These are phyloP conservation scores for Frieseomelitta varia DNA, from an alignment of 1,140 invertebrate genomes.

Conservation along the genomic window DNA sequence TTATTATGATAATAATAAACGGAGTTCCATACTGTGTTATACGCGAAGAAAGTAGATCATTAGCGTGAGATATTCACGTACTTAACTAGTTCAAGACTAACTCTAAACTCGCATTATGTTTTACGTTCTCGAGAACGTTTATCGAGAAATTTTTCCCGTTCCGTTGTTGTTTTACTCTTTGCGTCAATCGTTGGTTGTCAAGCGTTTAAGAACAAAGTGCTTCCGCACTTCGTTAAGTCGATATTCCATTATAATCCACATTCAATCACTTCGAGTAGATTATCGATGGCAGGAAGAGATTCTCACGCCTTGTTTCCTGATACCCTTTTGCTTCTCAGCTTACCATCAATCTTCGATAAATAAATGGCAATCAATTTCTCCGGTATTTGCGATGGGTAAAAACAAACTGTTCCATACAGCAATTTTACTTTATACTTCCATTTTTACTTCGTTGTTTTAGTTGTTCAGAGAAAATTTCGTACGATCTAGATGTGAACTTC, in stretches of 20 bases:
- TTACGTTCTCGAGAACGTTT: neutral
- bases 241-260: slow-evolving; percentile 66
- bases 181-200: slow-evolving; percentile 23
- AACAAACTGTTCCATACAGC: neutral
- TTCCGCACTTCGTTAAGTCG: slow-evolving; percentile 42
- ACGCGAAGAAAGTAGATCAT: neutral
- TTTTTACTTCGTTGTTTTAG: too few species aligned
- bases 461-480: too few species aligned
- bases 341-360: slow-evolving; percentile 52
- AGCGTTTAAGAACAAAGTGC: slow-evolving; percentile 42
- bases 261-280: slow-evolving; percentile 76
- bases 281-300: slow-evolving; percentile 73
- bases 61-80: neutral
- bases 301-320: slow-evolving; percentile 66
- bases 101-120: neutral
- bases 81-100: neutral
- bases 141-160: neutral
- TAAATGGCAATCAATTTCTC: slow-evolving; percentile 45
- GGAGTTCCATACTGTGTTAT: neutral
- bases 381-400: slow-evolving; percentile 1
- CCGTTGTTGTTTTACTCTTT: neutral
- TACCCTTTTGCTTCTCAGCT: slow-evolving; percentile 24
- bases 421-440: too few species aligned
- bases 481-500: too few species aligned
- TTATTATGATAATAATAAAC: neutral